Conservation (phyloP, 1,140 invertebrate species). For the Lasioglossum baleicum region DNA sequence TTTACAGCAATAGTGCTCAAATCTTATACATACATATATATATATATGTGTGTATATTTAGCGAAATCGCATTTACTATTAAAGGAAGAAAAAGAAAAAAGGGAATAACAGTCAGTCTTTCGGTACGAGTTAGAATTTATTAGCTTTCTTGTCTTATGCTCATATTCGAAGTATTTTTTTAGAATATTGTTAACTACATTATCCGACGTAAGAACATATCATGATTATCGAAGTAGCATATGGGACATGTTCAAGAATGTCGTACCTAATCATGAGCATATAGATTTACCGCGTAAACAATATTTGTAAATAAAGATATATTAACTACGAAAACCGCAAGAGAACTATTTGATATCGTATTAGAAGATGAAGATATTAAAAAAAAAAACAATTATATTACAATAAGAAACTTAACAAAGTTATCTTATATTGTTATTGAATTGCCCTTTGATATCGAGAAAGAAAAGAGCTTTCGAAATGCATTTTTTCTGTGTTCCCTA, state of each 20-base stretch:
- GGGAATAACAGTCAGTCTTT: not conserved
- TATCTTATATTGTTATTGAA: slow-evolving; percentile 17
- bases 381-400: slow-evolving; percentile 12
- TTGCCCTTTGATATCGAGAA: slow-evolving; percentile 22
- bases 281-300: not conserved
- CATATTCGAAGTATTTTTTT: slow-evolving; percentile 18
- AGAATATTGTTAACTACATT: not conserved
- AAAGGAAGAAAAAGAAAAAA: not conserved
- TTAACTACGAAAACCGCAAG: not conserved
- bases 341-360: slow-evolving; percentile 23
- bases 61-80: not conserved
- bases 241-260: not conserved
- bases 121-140: slow-evolving; percentile 1
- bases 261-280: not conserved
- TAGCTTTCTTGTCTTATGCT: slow-evolving; percentile 5
- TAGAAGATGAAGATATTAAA: not conserved
- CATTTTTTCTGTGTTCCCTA: not conserved
- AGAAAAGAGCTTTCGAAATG: not conserved
- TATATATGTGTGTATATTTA: not conserved
- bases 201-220: slow-evolving; percentile 33
- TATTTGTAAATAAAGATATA: slow-evolving; percentile 4
- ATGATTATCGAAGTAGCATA: slow-evolving; percentile 10
- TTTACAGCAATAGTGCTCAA: slow-evolving; percentile 28
- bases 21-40: slow-evolving; percentile 14
- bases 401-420: not conserved